phyloP scores from a whole-genome alignment of 1,140 invertebrate genomes.

The Metaphire vulgaris region DNA sequence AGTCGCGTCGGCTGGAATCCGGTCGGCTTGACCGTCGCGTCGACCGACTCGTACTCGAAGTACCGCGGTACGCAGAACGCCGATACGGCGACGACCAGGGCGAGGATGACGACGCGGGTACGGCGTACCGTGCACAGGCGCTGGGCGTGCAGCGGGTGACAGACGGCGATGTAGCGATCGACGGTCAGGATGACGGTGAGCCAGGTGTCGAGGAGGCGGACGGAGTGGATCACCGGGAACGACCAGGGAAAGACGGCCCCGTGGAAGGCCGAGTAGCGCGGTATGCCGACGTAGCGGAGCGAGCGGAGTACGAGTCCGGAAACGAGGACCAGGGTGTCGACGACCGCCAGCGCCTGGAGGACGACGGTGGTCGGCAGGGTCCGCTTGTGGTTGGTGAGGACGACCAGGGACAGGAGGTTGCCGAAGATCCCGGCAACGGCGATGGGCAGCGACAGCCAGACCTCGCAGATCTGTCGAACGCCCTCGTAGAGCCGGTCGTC shows the following conservation, averaged over 20 bases:
- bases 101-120: constrained; percentile 19
- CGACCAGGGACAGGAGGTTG: constrained; percentile 27
- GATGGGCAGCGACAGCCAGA: constrained; percentile 24
- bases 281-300: constrained; percentile 18
- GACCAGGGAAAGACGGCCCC: constrained; percentile 20
- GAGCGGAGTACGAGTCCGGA: constrained; percentile 14
- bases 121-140: constrained; percentile 21
- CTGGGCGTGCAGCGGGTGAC: constrained; percentile 26
- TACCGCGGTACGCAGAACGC: constrained; percentile 24
- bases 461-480: constrained; percentile 22
- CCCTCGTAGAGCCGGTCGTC: not conserved
- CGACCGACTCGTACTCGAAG: constrained; percentile 26
- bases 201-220: constrained; percentile 23
- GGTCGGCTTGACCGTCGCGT: not conserved
- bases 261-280: not conserved
- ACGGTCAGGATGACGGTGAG: constrained; percentile 26
- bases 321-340: constrained; percentile 23
- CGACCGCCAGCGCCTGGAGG: constrained; percentile 23
- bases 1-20: constrained; percentile 20
- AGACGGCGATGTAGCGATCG: constrained; percentile 30
- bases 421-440: constrained; percentile 23
- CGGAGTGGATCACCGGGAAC: constrained; percentile 21
- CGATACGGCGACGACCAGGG: constrained; percentile 1
- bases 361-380: constrained; percentile 21
- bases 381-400: constrained; percentile 25